Conservation (phyloP, 2,888 invertebrate genomes). For the Napeogenes sylphis region DNA sequence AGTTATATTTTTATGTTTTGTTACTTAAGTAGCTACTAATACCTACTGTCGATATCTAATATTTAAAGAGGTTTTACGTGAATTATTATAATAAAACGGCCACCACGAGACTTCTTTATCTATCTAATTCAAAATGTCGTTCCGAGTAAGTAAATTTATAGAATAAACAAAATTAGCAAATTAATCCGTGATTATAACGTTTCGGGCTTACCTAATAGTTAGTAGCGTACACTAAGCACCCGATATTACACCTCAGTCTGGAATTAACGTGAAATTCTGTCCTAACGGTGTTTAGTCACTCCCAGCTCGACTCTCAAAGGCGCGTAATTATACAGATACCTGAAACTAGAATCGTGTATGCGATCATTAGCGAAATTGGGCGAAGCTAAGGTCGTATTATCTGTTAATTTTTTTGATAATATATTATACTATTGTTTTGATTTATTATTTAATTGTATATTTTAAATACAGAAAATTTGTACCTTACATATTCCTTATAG, state of each 20-base stretch:
- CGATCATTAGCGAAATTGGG: slow-evolving; percentile 46
- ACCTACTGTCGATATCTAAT: no score
- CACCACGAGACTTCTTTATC: no score
- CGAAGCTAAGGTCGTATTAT: slow-evolving; percentile 25
- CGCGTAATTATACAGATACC: slow-evolving; percentile 40
- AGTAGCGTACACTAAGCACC: slow-evolving; percentile 22
- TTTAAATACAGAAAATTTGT: no score
- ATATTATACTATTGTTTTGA: not conserved
- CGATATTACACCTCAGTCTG: slow-evolving; percentile 28
- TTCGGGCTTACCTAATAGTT: slow-evolving; percentile 13
- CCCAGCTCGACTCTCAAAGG: slow-evolving; percentile 57
- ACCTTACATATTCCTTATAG: no score
- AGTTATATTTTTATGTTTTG: no score
- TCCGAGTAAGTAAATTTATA: no score
- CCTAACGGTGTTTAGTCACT: slow-evolving; percentile 45
- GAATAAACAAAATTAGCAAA: not conserved
- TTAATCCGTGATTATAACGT: not conserved
- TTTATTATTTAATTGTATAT: no score
- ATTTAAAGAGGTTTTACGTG: no score
- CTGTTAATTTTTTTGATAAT: slow-evolving; percentile 15
- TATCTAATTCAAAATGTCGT: no score
- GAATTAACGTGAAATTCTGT: slow-evolving; percentile 36
- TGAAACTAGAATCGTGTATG: slow-evolving; percentile 53
- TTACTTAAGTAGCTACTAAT: no score
- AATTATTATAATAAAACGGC: no score